Conservation (phyloP, 2,888 invertebrate species). For the Dioctria rufipes region DNA sequence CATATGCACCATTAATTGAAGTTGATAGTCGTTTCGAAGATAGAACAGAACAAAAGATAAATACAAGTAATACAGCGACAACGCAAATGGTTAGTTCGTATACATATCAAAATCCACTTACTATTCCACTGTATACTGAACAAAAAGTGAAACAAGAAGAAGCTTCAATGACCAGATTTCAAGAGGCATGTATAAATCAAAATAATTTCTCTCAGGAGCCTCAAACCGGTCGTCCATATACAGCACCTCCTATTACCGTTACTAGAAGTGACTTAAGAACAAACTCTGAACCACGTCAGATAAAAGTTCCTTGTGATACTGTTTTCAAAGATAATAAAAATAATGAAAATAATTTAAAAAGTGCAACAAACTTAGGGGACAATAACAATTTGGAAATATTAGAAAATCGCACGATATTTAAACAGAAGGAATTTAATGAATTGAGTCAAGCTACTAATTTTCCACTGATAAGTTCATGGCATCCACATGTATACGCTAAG, state of each 20-base stretch:
- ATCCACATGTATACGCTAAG: constrained; percentile 90
- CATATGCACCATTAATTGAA: constrained; percentile 66
- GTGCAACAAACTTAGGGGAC: constrained; percentile 18
- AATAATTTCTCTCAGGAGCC: not conserved
- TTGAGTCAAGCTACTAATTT: constrained; percentile 27
- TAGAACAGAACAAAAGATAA: not conserved
- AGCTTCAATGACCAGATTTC: constrained; percentile 13
- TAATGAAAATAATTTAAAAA: constrained; percentile 16
- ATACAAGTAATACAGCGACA: constrained; percentile 20
- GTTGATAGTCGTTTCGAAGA: constrained; percentile 57
- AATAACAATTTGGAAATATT: not conserved
- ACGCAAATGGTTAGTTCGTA: constrained; percentile 63
- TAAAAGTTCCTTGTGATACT: constrained; percentile 11
- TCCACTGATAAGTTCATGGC: constrained; percentile 76
- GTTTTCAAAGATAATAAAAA: constrained; percentile 15
- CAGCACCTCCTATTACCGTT: constrained; percentile 33
- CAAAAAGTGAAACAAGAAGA: constrained; percentile 50
- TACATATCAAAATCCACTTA: constrained; percentile 68
- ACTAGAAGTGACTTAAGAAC: constrained; percentile 44
- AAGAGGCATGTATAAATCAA: constrained; percentile 16
- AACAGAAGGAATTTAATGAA: constrained; percentile 10
- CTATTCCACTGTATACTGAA: constrained; percentile 65
- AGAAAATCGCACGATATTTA: not conserved
- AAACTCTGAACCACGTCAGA: constrained; percentile 50
- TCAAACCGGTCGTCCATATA: constrained; percentile 43